phyloP scores from a whole-genome alignment of 1,140 invertebrate genomes.

The Penaeus indicus region DNA sequence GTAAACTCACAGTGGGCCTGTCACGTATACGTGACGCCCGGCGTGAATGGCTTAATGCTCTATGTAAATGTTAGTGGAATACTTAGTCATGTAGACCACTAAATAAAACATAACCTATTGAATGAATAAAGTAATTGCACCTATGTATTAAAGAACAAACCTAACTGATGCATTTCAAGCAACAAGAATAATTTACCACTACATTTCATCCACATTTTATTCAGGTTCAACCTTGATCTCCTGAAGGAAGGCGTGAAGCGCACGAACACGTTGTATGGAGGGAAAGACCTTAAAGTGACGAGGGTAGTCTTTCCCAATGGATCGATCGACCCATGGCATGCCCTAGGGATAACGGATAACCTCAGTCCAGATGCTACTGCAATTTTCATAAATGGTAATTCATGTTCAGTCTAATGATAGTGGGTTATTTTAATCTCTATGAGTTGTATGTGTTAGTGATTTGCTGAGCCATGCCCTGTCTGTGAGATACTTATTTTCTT shows the following conservation, averaged over 20 bases:
- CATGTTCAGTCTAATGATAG: neutral
- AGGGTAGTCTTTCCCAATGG: constrained; percentile 91
- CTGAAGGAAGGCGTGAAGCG: constrained; percentile 72
- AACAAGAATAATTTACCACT: too few relatives aligned
- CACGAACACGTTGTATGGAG: constrained; percentile 78
- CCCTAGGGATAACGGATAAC: constrained; percentile 74
- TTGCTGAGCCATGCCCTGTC: neutral
- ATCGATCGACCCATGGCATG: constrained; percentile 94
- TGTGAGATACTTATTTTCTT: neutral
- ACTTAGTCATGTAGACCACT: too few relatives aligned
- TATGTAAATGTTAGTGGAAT: too few relatives aligned
- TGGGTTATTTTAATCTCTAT: neutral
- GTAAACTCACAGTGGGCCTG: too few relatives aligned
- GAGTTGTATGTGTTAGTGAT: neutral
- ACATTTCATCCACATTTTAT: too few relatives aligned
- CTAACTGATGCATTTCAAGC: too few relatives aligned
- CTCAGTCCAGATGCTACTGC: constrained; percentile 68
- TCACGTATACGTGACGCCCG: too few relatives aligned
- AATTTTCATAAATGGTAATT: constrained; percentile 68
- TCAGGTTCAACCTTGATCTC: constrained; percentile 72
- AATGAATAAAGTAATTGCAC: neutral
- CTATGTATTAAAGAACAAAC: neutral
- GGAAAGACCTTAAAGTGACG: constrained; percentile 76
- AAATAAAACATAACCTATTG: too few relatives aligned
- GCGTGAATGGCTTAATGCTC: too few relatives aligned